These are phyloP conservation scores for Potorous gilbertii DNA, from an alignment of 2,797 vertebrate species.

Conservation along the genomic window DNA sequence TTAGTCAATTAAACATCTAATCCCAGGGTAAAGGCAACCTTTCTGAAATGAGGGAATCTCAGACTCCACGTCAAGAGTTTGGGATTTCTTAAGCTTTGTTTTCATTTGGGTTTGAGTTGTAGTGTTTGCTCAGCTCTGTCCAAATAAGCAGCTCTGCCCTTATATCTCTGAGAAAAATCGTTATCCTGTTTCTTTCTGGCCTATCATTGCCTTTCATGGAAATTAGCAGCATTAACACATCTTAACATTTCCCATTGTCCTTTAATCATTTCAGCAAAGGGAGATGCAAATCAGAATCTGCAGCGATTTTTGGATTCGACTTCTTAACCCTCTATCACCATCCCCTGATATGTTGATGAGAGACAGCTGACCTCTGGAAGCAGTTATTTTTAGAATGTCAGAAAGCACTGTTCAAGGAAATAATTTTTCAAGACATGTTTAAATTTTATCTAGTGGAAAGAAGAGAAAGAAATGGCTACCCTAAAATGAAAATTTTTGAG, in stretches of 20 bases:
- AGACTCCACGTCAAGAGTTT: neutral
- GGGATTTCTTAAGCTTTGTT: neutral
- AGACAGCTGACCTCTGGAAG: slow-evolving; percentile 2
- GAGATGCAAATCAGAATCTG: slow-evolving; percentile 30
- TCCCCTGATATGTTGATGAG: slow-evolving; percentile 24
- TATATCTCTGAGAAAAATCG: slow-evolving; percentile 39
- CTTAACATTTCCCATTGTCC: slow-evolving; percentile 48
- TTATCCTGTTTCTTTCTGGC: slow-evolving; percentile 58
- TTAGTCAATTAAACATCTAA: slow-evolving; percentile 39
- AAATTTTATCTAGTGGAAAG: slow-evolving; percentile 37
- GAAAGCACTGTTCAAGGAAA: slow-evolving; percentile 14
- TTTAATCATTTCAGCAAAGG: slow-evolving; percentile 51
- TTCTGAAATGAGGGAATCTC: slow-evolving; percentile 22
- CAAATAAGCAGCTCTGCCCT: slow-evolving; percentile 40
- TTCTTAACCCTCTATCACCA: slow-evolving; percentile 40
- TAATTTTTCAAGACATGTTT: slow-evolving; percentile 22
- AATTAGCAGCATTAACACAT: slow-evolving; percentile 53
- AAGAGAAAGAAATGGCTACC: slow-evolving; percentile 28
- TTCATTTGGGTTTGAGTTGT: slow-evolving; percentile 36
- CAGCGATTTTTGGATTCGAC: slow-evolving; percentile 55
- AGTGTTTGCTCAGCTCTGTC: slow-evolving; percentile 49
- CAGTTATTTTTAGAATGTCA: slow-evolving; percentile 32
- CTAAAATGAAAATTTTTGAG: slow-evolving; percentile 37
- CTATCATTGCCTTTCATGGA: slow-evolving; percentile 19
- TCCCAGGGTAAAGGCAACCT: neutral